Conservation (phyloP, 2,888 invertebrate species). For the Clivina fossor region DNA sequence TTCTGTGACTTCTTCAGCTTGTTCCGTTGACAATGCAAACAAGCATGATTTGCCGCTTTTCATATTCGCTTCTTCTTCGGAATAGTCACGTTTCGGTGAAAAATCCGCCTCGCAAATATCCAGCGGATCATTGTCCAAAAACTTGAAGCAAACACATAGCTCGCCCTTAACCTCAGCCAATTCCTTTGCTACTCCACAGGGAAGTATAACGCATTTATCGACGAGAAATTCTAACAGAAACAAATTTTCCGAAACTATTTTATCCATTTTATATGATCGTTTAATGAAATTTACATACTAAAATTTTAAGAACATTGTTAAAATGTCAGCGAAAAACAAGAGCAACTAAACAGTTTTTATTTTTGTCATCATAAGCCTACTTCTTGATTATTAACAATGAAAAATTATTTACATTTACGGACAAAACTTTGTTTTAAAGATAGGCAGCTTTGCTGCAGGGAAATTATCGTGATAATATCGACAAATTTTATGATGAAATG, state of each 20-base stretch:
- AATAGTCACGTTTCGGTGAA: constrained; percentile 48
- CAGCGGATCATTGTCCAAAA: constrained; percentile 60
- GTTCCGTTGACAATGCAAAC: constrained; percentile 62
- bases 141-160: constrained; percentile 64
- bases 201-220: constrained; percentile 55
- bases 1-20: constrained; percentile 57
- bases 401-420: constrained; percentile 27
- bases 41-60: constrained; percentile 69
- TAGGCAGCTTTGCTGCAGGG: constrained; percentile 54
- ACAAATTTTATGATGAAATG: constrained; percentile 59
- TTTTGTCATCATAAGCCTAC: neutral
- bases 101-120: constrained; percentile 65
- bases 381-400: neutral
- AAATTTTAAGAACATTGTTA: constrained; percentile 35
- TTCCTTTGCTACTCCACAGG: constrained; percentile 55
- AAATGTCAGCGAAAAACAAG: constrained; percentile 35
- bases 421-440: constrained; percentile 31
- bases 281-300: constrained; percentile 38
- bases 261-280: constrained; percentile 47
- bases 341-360: constrained; percentile 8
- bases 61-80: constrained; percentile 53
- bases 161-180: constrained; percentile 53
- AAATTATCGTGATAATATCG: constrained; percentile 61
- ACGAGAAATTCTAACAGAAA: constrained; percentile 67
- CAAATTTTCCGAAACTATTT: constrained; percentile 58